These are phyloP conservation scores for Drosophila pseudotalamancana DNA, from an alignment of 2,888 invertebrate genomes.

Conservation along the genomic window DNA sequence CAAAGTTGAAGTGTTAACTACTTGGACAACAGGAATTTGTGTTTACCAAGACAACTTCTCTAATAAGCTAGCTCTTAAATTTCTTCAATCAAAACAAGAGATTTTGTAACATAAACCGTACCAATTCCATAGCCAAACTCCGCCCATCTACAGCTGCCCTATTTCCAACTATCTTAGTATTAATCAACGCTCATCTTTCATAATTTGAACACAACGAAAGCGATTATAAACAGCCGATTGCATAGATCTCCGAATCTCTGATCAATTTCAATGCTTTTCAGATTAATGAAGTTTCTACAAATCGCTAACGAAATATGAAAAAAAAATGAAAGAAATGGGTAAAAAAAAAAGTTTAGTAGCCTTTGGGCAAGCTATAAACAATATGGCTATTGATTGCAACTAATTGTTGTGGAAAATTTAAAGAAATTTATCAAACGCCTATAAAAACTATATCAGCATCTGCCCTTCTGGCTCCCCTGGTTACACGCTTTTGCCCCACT, in stretches of 20 bases:
- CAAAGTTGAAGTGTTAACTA: constrained; percentile 11
- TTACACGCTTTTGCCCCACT: not conserved
- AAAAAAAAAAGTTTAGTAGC: constrained; percentile 14
- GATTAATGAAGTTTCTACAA: constrained; percentile 46
- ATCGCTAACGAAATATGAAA: constrained; percentile 8
- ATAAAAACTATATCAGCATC: constrained; percentile 74
- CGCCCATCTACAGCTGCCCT: constrained; percentile 10
- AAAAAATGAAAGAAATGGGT: too few species aligned
- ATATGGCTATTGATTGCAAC: constrained; percentile 74
- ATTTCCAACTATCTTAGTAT: constrained; percentile 15
- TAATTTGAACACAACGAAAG: constrained; percentile 29
- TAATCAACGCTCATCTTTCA: constrained; percentile 37
- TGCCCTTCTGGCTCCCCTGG: constrained; percentile 1
- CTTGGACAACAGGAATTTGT: not conserved
- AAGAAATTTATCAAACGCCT: constrained; percentile 78
- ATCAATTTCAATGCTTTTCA: constrained; percentile 41
- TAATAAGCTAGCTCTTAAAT: not conserved
- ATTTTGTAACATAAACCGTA: not conserved
- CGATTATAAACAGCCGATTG: constrained; percentile 20
- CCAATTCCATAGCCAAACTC: not conserved
- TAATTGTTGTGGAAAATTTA: constrained; percentile 72
- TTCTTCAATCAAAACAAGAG: not conserved
- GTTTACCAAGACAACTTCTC: not conserved
- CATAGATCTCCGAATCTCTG: constrained; percentile 29
- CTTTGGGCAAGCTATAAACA: constrained; percentile 55